phyloP scores from a whole-genome alignment of 2,797 vertebrate species.

The Pantherophis alleghaniensis region DNA sequence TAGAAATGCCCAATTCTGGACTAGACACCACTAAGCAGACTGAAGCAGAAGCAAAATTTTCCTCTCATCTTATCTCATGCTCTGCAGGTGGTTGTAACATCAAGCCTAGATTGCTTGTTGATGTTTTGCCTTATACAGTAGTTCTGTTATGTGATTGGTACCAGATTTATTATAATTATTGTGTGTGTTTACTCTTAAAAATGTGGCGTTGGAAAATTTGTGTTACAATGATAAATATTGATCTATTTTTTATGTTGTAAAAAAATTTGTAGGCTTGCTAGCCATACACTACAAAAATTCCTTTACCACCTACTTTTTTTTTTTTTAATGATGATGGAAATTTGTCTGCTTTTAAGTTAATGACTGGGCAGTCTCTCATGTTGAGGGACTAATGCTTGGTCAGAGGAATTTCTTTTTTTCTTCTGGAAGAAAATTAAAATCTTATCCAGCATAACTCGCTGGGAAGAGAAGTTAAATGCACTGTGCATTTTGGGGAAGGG shows the following conservation, averaged over 20 bases:
- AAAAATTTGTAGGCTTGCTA: conserved; percentile 73
- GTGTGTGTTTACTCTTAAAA: conserved; percentile 75
- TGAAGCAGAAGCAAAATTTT: not conserved
- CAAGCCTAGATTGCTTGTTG: conserved; percentile 60
- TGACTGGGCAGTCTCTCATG: conserved; percentile 47
- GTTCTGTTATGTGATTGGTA: conserved; percentile 69
- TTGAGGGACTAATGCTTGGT: conserved; percentile 52
- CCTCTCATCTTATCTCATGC: not conserved
- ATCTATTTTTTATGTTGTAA: conserved; percentile 87
- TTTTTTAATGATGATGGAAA: conserved; percentile 39
- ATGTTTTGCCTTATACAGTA: conserved; percentile 77
- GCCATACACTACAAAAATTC: conserved; percentile 49
- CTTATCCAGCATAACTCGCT: conserved; percentile 24
- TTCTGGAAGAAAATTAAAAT: conserved; percentile 46
- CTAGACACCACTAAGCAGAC: not conserved
- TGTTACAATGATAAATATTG: conserved; percentile 75
- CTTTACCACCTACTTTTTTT: conserved; percentile 52
- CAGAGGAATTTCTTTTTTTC: conserved; percentile 25
- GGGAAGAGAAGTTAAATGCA: conserved; percentile 52
- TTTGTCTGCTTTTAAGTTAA: conserved; percentile 35
- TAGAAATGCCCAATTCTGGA: not conserved
- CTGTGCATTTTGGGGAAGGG: conserved; percentile 35
- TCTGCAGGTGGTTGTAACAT: conserved; percentile 31
- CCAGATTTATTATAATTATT: conserved; percentile 74
- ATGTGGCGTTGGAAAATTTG: conserved; percentile 63